A percentile compares a stretch with the other conserved stretches of the same genome.
Conservation (phyloP, 2,113 vertebrate genomes). For the Mohoua ochrocephala region DNA sequence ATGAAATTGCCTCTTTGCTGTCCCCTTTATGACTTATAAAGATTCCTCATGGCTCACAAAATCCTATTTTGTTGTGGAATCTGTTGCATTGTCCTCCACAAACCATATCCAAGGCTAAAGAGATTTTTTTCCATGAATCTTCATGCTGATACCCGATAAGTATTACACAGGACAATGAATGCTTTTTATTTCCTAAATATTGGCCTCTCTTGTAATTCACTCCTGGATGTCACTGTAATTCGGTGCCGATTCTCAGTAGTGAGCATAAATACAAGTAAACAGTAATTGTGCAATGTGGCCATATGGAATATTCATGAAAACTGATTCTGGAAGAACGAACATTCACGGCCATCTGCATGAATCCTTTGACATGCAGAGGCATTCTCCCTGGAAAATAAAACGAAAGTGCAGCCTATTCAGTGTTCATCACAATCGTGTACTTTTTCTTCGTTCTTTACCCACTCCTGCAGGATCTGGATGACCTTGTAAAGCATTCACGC, state of each 20-base stretch:
- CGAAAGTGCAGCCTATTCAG: not conserved
- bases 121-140: slow-evolving; percentile 51
- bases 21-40: slow-evolving; percentile 68
- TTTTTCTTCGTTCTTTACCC: not conserved
- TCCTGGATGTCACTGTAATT: not conserved
- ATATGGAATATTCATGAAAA: not conserved
- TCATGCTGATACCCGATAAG: not conserved
- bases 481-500: not conserved
- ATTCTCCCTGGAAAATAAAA: not conserved
- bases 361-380: not conserved
- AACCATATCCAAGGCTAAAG: slow-evolving; percentile 61
- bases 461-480: not conserved
- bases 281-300: not conserved
- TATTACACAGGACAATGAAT: not conserved
- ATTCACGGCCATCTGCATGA: not conserved
- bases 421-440: not conserved
- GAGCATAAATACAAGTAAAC: not conserved
- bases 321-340: not conserved
- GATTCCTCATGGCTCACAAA: slow-evolving; percentile 66
- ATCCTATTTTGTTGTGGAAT: slow-evolving; percentile 47
- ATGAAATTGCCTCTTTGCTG: slow-evolving; percentile 67
- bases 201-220: not conserved
- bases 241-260: not conserved
- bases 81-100: slow-evolving; percentile 62
- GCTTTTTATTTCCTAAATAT: not conserved